A percentile compares a stretch with the other conserved stretches of the same genome.
phyloP scores from a whole-genome alignment of 2,797 vertebrate genomes.

The Neoniphon sammara region DNA sequence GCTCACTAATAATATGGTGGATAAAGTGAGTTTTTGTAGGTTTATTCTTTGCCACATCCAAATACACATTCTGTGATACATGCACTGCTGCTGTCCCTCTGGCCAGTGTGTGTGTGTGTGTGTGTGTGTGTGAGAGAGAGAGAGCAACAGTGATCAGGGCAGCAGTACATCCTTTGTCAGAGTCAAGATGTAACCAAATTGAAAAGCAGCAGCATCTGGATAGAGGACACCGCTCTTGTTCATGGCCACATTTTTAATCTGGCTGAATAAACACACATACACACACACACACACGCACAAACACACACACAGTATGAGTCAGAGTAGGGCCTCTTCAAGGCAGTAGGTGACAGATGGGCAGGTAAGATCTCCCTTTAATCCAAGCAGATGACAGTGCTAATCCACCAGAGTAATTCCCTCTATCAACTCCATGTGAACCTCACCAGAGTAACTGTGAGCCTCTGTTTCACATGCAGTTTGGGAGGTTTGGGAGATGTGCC shows the following conservation, averaged over 20 bases:
- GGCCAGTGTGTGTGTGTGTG: constrained; percentile 2
- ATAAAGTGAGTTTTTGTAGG: no score
- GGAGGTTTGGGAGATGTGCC: constrained; percentile 13
- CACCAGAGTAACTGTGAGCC: neutral
- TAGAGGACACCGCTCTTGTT: no score
- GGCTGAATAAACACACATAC: neutral
- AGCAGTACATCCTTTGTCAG: no score
- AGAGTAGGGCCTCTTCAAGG: constrained; percentile 19
- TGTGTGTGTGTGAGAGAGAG: neutral
- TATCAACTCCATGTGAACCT: constrained; percentile 29
- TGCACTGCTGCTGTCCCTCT: neutral
- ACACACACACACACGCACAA: no score
- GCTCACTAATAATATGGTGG: no score
- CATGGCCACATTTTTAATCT: constrained; percentile 6
- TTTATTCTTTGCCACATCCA: neutral
- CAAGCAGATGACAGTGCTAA: constrained; percentile 66
- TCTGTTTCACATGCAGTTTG: constrained; percentile 6
- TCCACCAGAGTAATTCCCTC: constrained; percentile 70
- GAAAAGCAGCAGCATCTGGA: no score
- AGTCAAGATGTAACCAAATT: no score
- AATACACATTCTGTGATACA: neutral
- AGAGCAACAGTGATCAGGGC: no score
- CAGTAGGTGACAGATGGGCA: constrained; percentile 68
- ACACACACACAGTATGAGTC: neutral
- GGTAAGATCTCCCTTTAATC: constrained; percentile 69